A percentile compares a stretch with the other conserved stretches of the same genome.
Conservation (phyloP, 2,797 vertebrate genomes). For the Leuciscus waleckii region DNA sequence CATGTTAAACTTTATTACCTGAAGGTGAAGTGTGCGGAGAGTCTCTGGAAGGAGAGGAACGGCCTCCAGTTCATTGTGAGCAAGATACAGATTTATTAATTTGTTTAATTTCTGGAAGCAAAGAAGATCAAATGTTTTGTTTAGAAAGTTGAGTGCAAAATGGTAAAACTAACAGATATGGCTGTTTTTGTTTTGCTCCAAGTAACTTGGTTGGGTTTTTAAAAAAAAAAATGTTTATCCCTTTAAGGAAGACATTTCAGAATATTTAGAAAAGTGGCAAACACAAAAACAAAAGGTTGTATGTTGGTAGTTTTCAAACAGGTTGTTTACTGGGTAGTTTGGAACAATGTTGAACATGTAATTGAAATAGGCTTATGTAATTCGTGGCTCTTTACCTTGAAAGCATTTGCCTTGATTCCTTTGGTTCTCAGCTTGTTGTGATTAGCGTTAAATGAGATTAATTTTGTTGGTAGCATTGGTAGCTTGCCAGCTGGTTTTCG, state of each 20-base stretch:
- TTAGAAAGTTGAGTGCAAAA: background rate
- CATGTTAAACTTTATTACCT: slow-evolving; percentile 76
- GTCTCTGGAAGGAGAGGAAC: slow-evolving; percentile 92
- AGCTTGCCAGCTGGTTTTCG: slow-evolving; percentile 90
- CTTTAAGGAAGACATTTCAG: background rate
- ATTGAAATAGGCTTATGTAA: background rate
- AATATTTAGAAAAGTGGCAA: background rate
- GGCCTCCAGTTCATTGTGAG: slow-evolving; percentile 89
- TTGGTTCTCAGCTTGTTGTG: slow-evolving; percentile 91
- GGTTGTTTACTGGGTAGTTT: background rate
- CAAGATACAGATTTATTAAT: slow-evolving; percentile 86
- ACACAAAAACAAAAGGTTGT: slow-evolving; percentile 21
- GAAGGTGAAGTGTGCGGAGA: slow-evolving; percentile 90
- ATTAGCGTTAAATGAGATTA: slow-evolving; percentile 90
- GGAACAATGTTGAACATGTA: background rate
- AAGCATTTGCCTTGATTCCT: slow-evolving; percentile 92
- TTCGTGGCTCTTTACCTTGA: slow-evolving; percentile 83
- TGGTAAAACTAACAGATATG: background rate
- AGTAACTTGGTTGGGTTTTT: background rate
- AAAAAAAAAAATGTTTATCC: too few species aligned
- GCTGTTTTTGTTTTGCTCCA: background rate
- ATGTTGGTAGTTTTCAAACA: slow-evolving; percentile 30
- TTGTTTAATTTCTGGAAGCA: slow-evolving; percentile 85
- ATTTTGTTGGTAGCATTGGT: slow-evolving; percentile 89
- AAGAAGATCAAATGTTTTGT: slow-evolving; percentile 9